Conservation (phyloP, 2,113 vertebrate species). For the Otolemur garnettii region DNA sequence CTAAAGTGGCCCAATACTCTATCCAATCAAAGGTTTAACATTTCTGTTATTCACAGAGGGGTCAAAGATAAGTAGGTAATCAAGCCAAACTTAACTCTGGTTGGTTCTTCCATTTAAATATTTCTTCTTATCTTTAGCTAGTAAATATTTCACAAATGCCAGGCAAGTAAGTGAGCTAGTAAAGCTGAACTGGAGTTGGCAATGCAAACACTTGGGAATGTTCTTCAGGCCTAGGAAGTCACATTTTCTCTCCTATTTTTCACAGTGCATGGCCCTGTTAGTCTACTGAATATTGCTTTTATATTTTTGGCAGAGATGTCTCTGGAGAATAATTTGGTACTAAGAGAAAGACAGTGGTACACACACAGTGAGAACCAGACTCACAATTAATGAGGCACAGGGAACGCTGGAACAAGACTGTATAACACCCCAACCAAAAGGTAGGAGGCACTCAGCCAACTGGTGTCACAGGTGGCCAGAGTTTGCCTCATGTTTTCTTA, state of each 20-base stretch:
- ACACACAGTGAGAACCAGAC: not conserved
- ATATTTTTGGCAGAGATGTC: not conserved
- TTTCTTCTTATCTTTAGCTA: not conserved
- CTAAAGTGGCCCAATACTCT: not conserved
- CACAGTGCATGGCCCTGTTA: not conserved
- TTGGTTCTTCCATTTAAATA: not conserved
- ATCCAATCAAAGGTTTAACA: not conserved
- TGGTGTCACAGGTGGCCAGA: not conserved
- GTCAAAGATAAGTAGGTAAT: not conserved
- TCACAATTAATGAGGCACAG: not conserved
- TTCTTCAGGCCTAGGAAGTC: not conserved
- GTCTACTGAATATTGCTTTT: not conserved
- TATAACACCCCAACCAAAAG: not conserved
- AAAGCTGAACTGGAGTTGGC: not conserved
- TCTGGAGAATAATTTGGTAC: not conserved
- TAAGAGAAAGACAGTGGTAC: not conserved
- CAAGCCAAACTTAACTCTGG: not conserved
- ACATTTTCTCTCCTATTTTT: not conserved
- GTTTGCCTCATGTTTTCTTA: not conserved
- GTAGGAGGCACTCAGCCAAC: not conserved
- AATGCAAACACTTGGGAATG: constrained; percentile 18
- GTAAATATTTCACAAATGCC: constrained; percentile 9
- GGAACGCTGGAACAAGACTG: not conserved
- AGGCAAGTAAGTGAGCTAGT: not conserved
- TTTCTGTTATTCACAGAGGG: not conserved